These are phyloP conservation scores for Hermatobates lingyangjiaoensis DNA, from an alignment of 1,140 invertebrate species.

Conservation along the genomic window DNA sequence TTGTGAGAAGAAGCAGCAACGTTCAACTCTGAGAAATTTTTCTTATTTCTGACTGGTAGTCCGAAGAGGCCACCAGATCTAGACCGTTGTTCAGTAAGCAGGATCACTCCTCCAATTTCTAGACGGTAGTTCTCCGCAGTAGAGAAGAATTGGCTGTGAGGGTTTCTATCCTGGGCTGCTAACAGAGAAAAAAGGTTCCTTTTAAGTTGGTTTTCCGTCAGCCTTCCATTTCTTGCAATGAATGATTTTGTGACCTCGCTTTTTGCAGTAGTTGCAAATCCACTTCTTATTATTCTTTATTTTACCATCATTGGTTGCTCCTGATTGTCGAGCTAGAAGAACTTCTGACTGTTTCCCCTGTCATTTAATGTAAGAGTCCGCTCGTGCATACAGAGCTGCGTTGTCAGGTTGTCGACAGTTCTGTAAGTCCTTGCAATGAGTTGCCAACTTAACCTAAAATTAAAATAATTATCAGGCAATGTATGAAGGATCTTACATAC, in stretches of 20 bases:
- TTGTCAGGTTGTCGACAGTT: neutral
- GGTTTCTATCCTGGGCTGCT: conserved; percentile 18
- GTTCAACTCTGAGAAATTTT: neutral
- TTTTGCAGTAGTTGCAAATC: neutral
- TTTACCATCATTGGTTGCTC: neutral
- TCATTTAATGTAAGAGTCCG: neutral
- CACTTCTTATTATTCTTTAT: neutral
- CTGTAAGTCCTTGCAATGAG: neutral
- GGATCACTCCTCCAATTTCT: conserved; percentile 8
- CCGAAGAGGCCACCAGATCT: conserved; percentile 15
- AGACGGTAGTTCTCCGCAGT: conserved; percentile 13
- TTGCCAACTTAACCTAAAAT: neutral
- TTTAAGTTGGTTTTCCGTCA: conserved; percentile 5
- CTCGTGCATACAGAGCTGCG: neutral
- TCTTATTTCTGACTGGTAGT: conserved; percentile 14
- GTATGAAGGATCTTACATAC: neutral
- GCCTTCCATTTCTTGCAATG: neutral
- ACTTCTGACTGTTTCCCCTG: neutral
- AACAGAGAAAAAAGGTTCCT: conserved; percentile 21
- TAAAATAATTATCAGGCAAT: neutral
- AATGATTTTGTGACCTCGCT: neutral
- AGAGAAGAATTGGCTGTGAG: conserved; percentile 17
- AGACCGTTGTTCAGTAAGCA: conserved; percentile 13
- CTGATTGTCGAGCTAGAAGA: too few relatives aligned
- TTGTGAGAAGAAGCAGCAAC: conserved; percentile 8